Evolutionary conservation across 2,113 vertebrate genomes (phyloP).

Genomic region (Lagopus muta): DNA sequence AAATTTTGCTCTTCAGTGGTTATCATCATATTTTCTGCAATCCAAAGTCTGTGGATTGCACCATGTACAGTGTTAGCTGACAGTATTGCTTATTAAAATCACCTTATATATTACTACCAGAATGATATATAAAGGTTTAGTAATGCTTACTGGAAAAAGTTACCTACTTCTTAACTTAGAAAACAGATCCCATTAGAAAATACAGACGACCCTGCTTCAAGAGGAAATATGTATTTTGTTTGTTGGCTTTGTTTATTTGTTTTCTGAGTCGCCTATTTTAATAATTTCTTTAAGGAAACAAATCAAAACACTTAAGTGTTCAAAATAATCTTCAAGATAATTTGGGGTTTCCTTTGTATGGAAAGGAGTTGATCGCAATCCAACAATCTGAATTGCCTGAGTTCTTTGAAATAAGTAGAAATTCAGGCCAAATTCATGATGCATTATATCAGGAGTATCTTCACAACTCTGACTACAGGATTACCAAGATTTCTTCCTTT

Average conservation of each 20-base stretch:
- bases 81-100: neutral
- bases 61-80: neutral
- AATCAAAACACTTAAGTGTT: neutral
- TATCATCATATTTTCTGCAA: neutral
- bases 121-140: neutral
- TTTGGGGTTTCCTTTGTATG: neutral
- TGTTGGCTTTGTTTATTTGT: neutral
- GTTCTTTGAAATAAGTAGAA: neutral
- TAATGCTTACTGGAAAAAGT: neutral
- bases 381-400: neutral
- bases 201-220: neutral
- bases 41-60: neutral
- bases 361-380: neutral
- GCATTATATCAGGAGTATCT: neutral
- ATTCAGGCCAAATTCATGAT: neutral
- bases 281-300: neutral
- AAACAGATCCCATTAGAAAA: neutral
- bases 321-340: neutral
- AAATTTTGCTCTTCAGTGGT: neutral
- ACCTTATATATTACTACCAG: neutral
- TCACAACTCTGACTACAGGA: neutral
- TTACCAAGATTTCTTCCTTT: neutral
- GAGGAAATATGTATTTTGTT: neutral
- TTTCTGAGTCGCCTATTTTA: neutral
- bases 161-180: neutral